phyloP scores from a whole-genome alignment of 2,113 vertebrate species.

The Hippolais icterina region DNA sequence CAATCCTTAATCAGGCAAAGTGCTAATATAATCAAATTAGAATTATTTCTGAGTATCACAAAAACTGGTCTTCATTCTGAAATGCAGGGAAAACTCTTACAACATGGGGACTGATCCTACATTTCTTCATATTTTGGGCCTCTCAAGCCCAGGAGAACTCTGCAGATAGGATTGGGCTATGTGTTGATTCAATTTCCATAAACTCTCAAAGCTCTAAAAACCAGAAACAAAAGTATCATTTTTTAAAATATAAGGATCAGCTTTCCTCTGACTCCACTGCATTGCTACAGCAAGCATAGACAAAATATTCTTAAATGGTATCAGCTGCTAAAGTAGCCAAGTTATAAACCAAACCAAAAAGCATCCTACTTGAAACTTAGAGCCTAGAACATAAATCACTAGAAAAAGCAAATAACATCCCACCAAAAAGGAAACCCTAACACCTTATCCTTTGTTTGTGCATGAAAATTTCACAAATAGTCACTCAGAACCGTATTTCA shows the following conservation, averaged over 20 bases:
- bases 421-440: background rate
- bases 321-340: background rate
- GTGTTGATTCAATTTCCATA: background rate
- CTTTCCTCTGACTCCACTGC: background rate
- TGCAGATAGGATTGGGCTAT: background rate
- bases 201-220: background rate
- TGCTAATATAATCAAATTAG: background rate
- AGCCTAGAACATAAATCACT: background rate
- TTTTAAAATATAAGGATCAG: background rate
- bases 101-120: accelerated
- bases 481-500: background rate
- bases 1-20: background rate
- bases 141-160: background rate
- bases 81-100: background rate
- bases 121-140: background rate
- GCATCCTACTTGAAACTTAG: background rate
- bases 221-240: background rate
- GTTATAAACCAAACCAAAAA: background rate
- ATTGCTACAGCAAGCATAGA: background rate
- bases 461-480: background rate
- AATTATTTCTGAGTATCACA: background rate
- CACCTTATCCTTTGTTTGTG: background rate
- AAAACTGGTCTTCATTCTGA: background rate
- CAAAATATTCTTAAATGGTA: background rate
- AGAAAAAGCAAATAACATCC: background rate